Percentiles rank a stretch among this genome's conserved stretches.
phyloP scores from a whole-genome alignment of 2,888 invertebrate species.

The Sarcophaga variegata region DNA sequence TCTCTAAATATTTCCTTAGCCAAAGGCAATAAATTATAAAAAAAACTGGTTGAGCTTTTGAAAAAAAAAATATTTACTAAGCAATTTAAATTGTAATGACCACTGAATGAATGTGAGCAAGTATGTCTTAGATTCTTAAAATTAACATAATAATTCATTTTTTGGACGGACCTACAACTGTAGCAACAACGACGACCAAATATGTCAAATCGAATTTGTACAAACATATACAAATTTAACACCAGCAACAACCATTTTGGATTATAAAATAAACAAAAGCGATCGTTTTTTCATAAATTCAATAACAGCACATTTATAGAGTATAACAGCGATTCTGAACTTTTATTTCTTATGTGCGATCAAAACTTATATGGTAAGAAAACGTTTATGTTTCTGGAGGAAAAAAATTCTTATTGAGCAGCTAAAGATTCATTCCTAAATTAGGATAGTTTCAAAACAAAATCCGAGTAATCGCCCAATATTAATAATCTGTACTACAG shows the following conservation, averaged over 20 bases:
- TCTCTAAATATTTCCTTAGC: conserved; percentile 54
- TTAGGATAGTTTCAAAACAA: too few relatives aligned
- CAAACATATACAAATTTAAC: conserved; percentile 70
- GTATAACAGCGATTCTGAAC: conserved; percentile 35
- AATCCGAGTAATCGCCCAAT: too few relatives aligned
- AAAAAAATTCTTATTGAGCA: too few relatives aligned
- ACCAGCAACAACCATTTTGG: conserved; percentile 48
- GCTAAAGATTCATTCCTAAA: too few relatives aligned
- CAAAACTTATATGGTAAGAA: too few relatives aligned
- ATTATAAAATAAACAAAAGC: conserved; percentile 26
- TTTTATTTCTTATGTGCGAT: background rate
- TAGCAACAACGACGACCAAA: conserved; percentile 25
- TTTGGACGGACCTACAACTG: background rate
- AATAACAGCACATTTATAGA: conserved; percentile 24
- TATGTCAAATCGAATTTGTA: conserved; percentile 71
- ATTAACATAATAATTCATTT: conserved; percentile 60
- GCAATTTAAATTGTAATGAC: background rate
- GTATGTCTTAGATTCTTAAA: conserved; percentile 30
- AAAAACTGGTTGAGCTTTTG: too few relatives aligned
- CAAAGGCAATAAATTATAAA: conserved; percentile 31
- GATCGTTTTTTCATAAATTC: conserved; percentile 34
- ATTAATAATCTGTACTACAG: too few relatives aligned
- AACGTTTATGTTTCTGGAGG: too few relatives aligned
- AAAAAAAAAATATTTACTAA: too few relatives aligned
- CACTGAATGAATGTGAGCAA: background rate